phyloP scores from a whole-genome alignment of 2,113 vertebrate genomes.

The Pachypanchax playfairii region DNA sequence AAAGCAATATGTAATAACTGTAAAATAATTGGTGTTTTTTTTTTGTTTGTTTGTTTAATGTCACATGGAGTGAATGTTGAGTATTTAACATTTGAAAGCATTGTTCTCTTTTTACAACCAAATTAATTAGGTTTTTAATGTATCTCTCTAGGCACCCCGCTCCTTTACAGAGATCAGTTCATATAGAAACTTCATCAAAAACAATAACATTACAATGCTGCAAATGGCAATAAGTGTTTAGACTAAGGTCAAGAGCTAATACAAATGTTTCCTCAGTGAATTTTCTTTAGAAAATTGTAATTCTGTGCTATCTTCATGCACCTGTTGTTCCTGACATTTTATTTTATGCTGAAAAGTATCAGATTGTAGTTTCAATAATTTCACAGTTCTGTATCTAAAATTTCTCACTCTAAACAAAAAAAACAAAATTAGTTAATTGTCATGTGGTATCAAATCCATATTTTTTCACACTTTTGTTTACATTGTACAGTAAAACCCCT shows the following conservation, averaged over 20 bases:
- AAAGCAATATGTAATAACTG: constrained; percentile 25
- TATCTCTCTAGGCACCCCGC: neutral
- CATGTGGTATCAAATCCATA: too few relatives aligned
- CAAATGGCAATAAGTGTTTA: neutral
- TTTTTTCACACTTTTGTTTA: constrained; percentile 8
- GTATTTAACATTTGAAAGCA: constrained; percentile 20
- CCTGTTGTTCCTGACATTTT: constrained; percentile 23
- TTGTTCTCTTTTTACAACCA: neutral
- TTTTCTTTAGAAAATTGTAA: neutral
- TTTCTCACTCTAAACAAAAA: neutral
- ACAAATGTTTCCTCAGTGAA: constrained; percentile 1
- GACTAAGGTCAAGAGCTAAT: neutral
- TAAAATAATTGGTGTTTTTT: neutral
- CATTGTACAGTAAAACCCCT: constrained; percentile 14
- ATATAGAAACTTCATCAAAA: too few relatives aligned
- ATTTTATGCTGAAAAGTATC: constrained; percentile 19
- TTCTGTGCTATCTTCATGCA: constrained; percentile 7
- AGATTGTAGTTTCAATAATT: constrained; percentile 11
- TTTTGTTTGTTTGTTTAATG: constrained; percentile 20
- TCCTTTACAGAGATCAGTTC: neutral
- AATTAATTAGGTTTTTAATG: neutral
- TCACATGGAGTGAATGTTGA: constrained; percentile 1
- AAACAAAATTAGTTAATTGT: neutral
- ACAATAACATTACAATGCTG: neutral
- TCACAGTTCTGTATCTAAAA: neutral